Evolutionary conservation across 2,113 vertebrate genomes (phyloP).

Genomic region (Planiliza haematocheilus): DNA sequence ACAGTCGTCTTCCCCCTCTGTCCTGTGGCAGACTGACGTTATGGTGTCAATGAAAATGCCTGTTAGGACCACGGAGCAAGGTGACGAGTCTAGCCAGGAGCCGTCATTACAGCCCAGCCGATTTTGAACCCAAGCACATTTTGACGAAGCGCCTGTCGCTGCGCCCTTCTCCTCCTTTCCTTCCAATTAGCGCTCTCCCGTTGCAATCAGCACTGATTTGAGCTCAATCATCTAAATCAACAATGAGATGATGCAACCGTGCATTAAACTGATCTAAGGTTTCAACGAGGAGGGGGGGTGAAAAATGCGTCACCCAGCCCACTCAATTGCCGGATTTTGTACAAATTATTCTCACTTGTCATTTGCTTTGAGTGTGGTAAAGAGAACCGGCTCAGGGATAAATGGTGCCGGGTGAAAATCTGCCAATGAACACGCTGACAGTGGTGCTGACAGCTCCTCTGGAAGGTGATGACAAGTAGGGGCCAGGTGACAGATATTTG

Average conservation of each 20-base stretch:
- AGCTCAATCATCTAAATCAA: conserved; percentile 46
- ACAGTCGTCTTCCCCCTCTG: conserved; percentile 48
- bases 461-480: conserved; percentile 68
- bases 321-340: conserved; percentile 46
- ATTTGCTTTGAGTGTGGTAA: conserved; percentile 51
- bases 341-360: conserved; percentile 69
- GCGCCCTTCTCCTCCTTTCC: conserved; percentile 2
- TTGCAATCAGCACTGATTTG: conserved; percentile 41
- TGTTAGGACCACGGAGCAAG: conserved; percentile 58
- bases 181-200: conserved; percentile 37
- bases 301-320: conserved; percentile 21
- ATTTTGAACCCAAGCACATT: conserved; percentile 38
- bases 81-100: conserved; percentile 58
- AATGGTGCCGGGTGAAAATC: conserved; percentile 53
- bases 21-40: conserved; percentile 64
- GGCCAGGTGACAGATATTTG: conserved; percentile 74
- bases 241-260: conserved; percentile 4
- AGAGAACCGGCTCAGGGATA: conserved; percentile 69
- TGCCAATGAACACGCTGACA: conserved; percentile 69
- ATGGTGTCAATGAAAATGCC: conserved; percentile 55
- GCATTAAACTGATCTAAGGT: conserved; percentile 15
- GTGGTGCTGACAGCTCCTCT: conserved; percentile 64
- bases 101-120: conserved; percentile 50
- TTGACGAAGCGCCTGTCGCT: conserved; percentile 17
- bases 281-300: not conserved